These are phyloP conservation scores for Athalia cordata DNA, from an alignment of 2,888 invertebrate genomes.

Conservation along the genomic window DNA sequence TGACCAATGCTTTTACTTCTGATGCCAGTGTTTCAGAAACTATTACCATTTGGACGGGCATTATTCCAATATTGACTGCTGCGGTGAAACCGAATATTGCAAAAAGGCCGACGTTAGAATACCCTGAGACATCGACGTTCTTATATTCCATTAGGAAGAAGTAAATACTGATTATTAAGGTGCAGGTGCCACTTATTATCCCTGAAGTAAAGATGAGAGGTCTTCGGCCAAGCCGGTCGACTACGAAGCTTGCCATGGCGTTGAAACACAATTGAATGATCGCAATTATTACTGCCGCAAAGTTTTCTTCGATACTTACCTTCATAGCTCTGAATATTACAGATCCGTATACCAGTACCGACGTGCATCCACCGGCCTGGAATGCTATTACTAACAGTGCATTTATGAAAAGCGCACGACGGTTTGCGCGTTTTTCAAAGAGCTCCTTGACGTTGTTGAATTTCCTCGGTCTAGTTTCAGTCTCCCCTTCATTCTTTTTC, in stretches of 20 bases:
- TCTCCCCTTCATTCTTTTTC: neutral
- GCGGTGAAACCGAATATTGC: slow-evolving; percentile 54
- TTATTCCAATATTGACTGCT: slow-evolving; percentile 56
- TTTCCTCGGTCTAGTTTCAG: neutral
- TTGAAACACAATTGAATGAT: slow-evolving; percentile 63
- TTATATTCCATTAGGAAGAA: slow-evolving; percentile 58
- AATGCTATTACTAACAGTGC: slow-evolving; percentile 73
- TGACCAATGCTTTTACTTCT: slow-evolving; percentile 58
- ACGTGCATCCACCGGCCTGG: slow-evolving; percentile 71
- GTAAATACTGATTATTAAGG: slow-evolving; percentile 56
- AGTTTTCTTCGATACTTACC: slow-evolving; percentile 45
- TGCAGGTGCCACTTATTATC: slow-evolving; percentile 51
- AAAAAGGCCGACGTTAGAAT: slow-evolving; percentile 11
- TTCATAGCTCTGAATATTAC: slow-evolving; percentile 71
- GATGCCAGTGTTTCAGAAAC: slow-evolving; percentile 59
- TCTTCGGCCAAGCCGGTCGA: slow-evolving; percentile 74
- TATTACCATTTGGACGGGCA: slow-evolving; percentile 54
- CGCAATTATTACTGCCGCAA: slow-evolving; percentile 60
- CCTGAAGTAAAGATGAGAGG: slow-evolving; percentile 73
- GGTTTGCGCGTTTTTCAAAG: slow-evolving; percentile 58
- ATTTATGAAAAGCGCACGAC: slow-evolving; percentile 72
- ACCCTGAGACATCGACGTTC: slow-evolving; percentile 50
- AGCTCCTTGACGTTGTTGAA: slow-evolving; percentile 55
- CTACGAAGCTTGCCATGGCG: slow-evolving; percentile 62
- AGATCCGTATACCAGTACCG: slow-evolving; percentile 67